Evolutionary conservation across 1,140 invertebrate genomes (phyloP), one percentile per base, ranked within the genome.

Genomic region (Drosophila watanabei): DNA sequence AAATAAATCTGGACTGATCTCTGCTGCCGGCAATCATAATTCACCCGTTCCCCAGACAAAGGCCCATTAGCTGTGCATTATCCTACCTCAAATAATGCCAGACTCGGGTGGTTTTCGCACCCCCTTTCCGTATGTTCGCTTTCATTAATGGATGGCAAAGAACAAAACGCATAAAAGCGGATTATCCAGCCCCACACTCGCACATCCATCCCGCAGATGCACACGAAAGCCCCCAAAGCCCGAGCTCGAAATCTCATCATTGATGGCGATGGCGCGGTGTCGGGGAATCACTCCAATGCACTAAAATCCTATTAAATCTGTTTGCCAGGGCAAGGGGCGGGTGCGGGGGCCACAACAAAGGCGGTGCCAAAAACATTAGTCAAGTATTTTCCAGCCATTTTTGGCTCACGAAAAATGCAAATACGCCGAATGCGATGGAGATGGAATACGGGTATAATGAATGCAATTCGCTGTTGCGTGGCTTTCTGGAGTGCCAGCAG

Each of bases 261-360:
- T 60, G 64, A 33, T 58, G 48, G 54, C 51, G 18, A 32, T 61
- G 54, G 54, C 57, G 24, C 20, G 60, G 80, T 61, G 71, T 83
- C 73, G 73, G 69, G 76, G 51, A 89, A 88, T 89, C 84, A 89
- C 85, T 89, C 65, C 77, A 56, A 68, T 89, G 84, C 80, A 84
- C 80, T 78, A 72, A 79, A 85, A 85, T 88, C 78, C 72, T 75
- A 88, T 84, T 88, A 88, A 88, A 72, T 84, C 84, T 61, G 16
- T 35, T 39, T 57, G 71, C 73, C 77, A 75, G 59, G 65, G 10
- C n/a, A 1, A 10, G 30, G 16, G 14, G 7, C 5, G 14, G 37
- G 61, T 63, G 65, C 60, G 61, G 37, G 37, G 62, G 46, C 62
- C 61, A 57, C 57, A 68, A 48, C 59, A 79, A 51, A 72, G 64